Percentiles rank a stretch among this genome's conserved stretches.
Evolutionary conservation across 2,888 invertebrate genomes (phyloP).

Genomic region (Bombyx huttoni): DNA sequence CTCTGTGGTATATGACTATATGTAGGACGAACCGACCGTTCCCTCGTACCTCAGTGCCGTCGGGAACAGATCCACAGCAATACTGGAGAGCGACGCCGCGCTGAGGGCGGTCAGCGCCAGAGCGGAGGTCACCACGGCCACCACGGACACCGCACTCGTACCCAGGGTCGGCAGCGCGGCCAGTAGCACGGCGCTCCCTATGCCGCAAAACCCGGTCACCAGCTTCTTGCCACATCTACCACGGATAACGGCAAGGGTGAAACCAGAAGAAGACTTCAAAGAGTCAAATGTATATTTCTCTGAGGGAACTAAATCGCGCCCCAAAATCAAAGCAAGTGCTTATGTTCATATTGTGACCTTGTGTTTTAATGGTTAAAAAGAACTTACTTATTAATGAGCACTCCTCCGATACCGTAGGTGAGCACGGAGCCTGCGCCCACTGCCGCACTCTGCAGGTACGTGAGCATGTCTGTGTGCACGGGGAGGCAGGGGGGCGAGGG

Average conservation of each 20-base stretch:
- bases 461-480: constrained; percentile 68
- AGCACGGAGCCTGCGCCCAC: constrained; percentile 75
- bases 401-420: constrained; percentile 74
- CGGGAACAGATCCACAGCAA: constrained; percentile 77
- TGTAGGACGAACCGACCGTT: not conserved
- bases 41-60: constrained; percentile 72
- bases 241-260: not conserved
- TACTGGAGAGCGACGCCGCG: constrained; percentile 73
- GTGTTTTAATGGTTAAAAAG: not conserved
- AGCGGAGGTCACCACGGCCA: constrained; percentile 68
- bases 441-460: constrained; percentile 79
- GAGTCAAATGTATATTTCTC: no score
- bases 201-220: constrained; percentile 42
- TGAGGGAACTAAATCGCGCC: no score
- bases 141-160: constrained; percentile 57
- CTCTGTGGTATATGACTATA: no score
- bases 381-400: constrained; percentile 41
- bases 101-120: constrained; percentile 68
- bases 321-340: no score
- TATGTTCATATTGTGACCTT: no score
- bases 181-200: constrained; percentile 61
- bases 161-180: constrained; percentile 71
- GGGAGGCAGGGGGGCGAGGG: constrained; percentile 28
- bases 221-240: constrained; percentile 50
- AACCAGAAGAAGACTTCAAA: no score